Conservation (phyloP, 2,888 invertebrate species). For the Cantharis rustica region DNA sequence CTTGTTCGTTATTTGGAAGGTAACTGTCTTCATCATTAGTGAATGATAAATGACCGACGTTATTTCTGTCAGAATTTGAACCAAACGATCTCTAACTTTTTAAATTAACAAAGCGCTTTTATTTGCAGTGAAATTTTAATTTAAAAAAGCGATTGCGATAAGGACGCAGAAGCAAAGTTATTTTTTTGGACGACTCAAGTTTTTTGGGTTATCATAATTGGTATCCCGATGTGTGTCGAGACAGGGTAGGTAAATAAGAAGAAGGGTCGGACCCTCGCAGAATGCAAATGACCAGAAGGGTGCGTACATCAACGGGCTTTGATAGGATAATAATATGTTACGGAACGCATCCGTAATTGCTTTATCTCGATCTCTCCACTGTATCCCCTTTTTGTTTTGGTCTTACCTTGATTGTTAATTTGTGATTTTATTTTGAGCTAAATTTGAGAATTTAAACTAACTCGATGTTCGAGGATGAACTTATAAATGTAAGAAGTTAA, state of each 20-base stretch:
- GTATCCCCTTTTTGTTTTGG: slow-evolving; percentile 32
- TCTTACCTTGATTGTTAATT: slow-evolving; percentile 19
- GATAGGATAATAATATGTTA: slow-evolving; percentile 52
- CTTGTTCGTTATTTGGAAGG: neutral
- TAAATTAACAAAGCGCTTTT: neutral
- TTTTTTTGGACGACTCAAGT: neutral
- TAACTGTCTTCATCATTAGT: neutral
- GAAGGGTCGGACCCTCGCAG: slow-evolving; percentile 32
- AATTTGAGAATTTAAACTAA: neutral
- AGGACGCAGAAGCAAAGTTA: neutral
- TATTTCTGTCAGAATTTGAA: neutral
- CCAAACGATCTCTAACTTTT: neutral
- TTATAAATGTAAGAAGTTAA: neutral
- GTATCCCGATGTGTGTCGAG: slow-evolving; percentile 24
- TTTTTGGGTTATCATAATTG: slow-evolving; percentile 24
- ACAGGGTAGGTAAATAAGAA: slow-evolving; percentile 24
- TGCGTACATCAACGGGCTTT: slow-evolving; percentile 45
- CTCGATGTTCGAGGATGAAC: neutral
- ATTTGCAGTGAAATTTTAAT: neutral
- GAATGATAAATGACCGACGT: neutral
- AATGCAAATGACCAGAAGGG: slow-evolving; percentile 48
- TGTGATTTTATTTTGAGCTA: neutral
- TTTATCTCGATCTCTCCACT: slow-evolving; percentile 45
- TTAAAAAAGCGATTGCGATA: neutral
- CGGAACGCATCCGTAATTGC: slow-evolving; percentile 48